A percentile compares a stretch with the other conserved stretches of the same genome.
These are phyloP conservation scores for Piliocolobus tephrosceles DNA, from an alignment of 2,113 vertebrate species.

Conservation along the genomic window DNA sequence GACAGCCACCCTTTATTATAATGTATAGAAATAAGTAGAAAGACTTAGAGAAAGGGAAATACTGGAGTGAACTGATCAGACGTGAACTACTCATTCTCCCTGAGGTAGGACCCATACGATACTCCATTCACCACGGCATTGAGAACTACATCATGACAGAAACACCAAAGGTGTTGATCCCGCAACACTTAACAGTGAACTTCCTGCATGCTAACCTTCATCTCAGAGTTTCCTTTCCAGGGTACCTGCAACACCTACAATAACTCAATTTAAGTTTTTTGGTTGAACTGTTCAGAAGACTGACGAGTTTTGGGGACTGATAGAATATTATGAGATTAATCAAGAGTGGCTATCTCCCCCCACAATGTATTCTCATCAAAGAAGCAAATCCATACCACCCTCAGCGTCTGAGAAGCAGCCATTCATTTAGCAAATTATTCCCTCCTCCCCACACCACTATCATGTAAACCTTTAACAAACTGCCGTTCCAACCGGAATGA, in stretches of 20 bases:
- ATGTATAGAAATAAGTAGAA: neutral
- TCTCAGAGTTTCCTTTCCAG: neutral
- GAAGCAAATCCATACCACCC: neutral
- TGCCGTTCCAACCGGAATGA: neutral
- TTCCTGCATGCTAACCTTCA: neutral
- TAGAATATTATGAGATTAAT: neutral
- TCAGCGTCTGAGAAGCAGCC: neutral
- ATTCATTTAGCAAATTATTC: neutral
- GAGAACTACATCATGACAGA: neutral
- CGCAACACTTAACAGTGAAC: neutral
- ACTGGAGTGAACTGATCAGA: neutral
- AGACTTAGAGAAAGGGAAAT: too few relatives aligned
- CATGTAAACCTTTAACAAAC: rapidly evolving
- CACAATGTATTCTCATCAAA: too few relatives aligned
- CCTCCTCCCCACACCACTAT: neutral
- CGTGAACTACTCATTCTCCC: neutral
- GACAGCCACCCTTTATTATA: neutral
- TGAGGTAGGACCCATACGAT: neutral
- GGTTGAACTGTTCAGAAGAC: neutral
- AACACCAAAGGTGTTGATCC: neutral
- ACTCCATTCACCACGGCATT: too few relatives aligned
- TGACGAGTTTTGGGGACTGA: too few relatives aligned
- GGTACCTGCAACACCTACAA: neutral
- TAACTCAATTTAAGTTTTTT: neutral
- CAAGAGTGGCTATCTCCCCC: neutral